phyloP scores from a whole-genome alignment of 2,888 invertebrate species.

The Tryphoninae sp. region DNA sequence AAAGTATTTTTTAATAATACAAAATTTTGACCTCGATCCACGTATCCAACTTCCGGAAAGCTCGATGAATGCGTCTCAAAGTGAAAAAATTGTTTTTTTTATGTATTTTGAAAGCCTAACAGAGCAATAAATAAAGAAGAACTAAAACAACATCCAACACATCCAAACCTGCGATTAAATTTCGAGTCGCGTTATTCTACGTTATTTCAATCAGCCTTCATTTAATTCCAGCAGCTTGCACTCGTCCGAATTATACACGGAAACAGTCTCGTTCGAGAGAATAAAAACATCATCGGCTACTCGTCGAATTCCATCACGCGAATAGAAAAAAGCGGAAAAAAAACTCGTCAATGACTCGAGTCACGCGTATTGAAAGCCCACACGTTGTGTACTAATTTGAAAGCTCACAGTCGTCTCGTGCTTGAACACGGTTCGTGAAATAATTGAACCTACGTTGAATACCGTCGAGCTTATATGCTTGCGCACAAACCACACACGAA shows the following conservation, averaged over 20 bases:
- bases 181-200: not conserved
- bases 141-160: too few species aligned
- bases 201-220: not conserved
- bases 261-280: not conserved
- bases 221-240: not conserved
- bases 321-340: conserved; percentile 27
- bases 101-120: too few species aligned
- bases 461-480: conserved; percentile 19
- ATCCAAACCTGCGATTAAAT: too few species aligned
- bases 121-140: too few species aligned
- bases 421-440: conserved; percentile 16
- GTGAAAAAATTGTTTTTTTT: too few species aligned
- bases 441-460: conserved; percentile 43
- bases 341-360: conserved; percentile 17
- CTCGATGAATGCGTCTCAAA: too few species aligned
- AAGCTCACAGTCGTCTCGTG: conserved; percentile 1
- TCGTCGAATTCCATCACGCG: conserved; percentile 26
- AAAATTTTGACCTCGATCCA: too few species aligned
- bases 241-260: not conserved
- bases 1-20: too few species aligned
- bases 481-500: not conserved
- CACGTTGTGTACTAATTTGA: conserved; percentile 13
- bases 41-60: too few species aligned
- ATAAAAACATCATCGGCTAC: conserved; percentile 23
- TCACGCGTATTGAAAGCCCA: conserved; percentile 23